Conservation (phyloP, 2,113 vertebrate species). For the Mirounga angustirostris region DNA sequence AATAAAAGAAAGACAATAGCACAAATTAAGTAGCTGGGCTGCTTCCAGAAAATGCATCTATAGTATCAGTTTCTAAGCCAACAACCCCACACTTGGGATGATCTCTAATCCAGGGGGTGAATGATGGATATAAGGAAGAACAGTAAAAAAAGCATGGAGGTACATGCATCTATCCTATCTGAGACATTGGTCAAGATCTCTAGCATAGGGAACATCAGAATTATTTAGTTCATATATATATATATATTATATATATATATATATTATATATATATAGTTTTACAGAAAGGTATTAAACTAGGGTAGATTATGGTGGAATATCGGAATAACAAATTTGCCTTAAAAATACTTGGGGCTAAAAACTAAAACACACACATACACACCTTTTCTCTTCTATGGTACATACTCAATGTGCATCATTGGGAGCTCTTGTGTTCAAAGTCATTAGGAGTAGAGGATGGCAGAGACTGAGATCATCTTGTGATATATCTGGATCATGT, state of each 20-base stretch:
- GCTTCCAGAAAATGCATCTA: background rate
- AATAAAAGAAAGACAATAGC: background rate
- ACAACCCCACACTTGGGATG: background rate
- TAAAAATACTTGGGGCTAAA: background rate
- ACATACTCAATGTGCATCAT: background rate
- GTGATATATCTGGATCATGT: background rate
- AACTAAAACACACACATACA: background rate
- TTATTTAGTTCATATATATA: background rate
- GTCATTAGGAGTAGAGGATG: background rate
- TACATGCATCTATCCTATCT: background rate
- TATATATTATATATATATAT: background rate
- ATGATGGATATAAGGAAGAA: background rate
- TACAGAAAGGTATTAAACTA: background rate
- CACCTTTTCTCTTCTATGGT: background rate
- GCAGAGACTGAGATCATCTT: background rate
- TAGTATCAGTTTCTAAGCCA: background rate
- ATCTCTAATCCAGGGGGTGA: background rate
- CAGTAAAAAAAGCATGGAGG: background rate
- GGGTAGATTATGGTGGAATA: background rate
- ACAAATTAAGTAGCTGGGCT: background rate
- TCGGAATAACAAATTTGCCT: background rate
- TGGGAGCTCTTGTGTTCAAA: background rate
- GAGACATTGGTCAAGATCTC: background rate
- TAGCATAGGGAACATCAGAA: rapidly evolving
- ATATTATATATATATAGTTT: background rate